Conservation (phyloP, 2,888 invertebrate genomes). For the Heliconius charithonia region DNA sequence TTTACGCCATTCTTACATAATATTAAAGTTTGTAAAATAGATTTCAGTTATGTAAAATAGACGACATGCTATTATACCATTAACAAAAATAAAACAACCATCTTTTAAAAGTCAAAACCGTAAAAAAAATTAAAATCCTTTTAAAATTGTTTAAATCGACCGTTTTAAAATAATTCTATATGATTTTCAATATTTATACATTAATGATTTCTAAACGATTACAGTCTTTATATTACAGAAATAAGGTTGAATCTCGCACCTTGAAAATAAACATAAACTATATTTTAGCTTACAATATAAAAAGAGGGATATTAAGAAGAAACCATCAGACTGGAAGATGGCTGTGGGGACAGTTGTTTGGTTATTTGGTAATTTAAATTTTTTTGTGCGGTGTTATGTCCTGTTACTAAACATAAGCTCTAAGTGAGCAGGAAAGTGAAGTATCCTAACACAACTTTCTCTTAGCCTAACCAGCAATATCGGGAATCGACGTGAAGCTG, state of each 20-base stretch:
- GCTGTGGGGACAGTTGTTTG: conserved; percentile 68
- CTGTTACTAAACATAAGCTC: not conserved
- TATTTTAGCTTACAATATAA: conserved; percentile 49
- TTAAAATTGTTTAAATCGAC: conserved; percentile 28
- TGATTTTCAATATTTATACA: not conserved
- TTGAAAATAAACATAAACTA: not conserved
- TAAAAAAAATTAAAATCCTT: conserved; percentile 18
- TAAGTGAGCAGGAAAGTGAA: too few species aligned
- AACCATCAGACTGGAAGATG: conserved; percentile 70
- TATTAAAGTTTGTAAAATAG: too few species aligned
- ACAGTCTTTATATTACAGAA: not conserved
- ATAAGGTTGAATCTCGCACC: not conserved
- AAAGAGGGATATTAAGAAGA: not conserved
- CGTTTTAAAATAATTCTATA: not conserved
- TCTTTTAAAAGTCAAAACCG: conserved; percentile 2
- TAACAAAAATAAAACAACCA: not conserved
- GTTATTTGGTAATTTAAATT: conserved; percentile 63
- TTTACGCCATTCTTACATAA: too few species aligned
- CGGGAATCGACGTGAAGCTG: too few species aligned
- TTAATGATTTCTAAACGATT: not conserved
- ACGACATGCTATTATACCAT: not conserved
- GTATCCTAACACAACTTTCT: too few species aligned
- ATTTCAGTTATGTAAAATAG: not conserved
- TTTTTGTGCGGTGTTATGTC: not conserved
- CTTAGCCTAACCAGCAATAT: too few species aligned